Base-by-base conservation (phyloP, 2,888 invertebrate species). In the Gymnoscelis rufifasciata region DNA sequence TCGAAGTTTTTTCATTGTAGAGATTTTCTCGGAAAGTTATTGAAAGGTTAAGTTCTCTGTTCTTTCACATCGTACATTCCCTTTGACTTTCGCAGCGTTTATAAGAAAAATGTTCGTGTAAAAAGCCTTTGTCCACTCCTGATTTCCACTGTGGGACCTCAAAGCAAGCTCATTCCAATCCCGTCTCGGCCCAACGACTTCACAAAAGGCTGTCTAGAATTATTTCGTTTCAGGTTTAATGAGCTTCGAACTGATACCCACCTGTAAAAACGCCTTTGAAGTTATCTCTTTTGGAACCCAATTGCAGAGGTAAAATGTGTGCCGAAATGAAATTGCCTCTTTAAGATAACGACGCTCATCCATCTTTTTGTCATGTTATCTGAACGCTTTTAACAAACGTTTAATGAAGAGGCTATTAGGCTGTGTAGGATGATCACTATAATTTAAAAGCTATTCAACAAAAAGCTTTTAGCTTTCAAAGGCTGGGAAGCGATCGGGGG, bases 241-340 rank as follows among this genome's bases (percentile, higher is more conserved):
- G 13, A 35, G 24, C 40, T 23, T 43, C 26, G 43, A 48, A 43
- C 36, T 26, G 52, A 42, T 42, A 42, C 12, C 41, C 11, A 8
- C 43, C 10, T 15, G 35, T 7, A 43, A 45, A 33, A 40, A 38
- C 41, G 19, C 35, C 41, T 50, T 45, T 51, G 38, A 41, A 49
- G 23, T 44, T 15, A 29, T 38, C 29, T 28, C 49, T 45, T 52
- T 52, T 57, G 47, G 48, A 30, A 29, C 43, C 44, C 15, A 47
- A 57, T 50, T 59, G 56, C 60, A 63, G 57, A 65, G 60, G 59
- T 64, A 61, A 63, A 43, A 45, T 44, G 46, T 54, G 46, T 51
- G 56, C 52, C 55, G 58, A 57, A 63, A 71, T 71, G 71, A 75
- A 78, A 78, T 77, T 72, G 70, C 62, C 59, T 64, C 56, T 57